Evolutionary conservation across 2,797 vertebrate genomes (phyloP), one percentile per base, ranked within the genome.

Genomic region (Tenualosa ilisha): DNA sequence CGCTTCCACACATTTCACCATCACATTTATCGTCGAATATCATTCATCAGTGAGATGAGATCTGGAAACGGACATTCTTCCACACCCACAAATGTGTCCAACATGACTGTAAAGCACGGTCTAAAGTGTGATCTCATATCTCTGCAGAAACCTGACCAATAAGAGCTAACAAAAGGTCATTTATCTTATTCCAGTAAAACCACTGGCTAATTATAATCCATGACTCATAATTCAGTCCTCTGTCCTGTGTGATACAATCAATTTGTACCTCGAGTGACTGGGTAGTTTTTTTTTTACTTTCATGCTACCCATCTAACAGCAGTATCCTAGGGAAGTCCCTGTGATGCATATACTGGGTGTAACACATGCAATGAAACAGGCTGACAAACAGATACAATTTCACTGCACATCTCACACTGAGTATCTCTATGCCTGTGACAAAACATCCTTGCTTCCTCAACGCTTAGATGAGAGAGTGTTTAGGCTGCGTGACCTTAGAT

Each of bases 401-500:
- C 50, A 9, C 50, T 9, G 50, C 50, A 51, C 3, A 2, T 49
- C 46, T 49, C 3, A 12, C 9, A 51, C 50, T 6, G 1, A 51
- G 50, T 12, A 51, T 51, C 50, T 51, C 9, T 51, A 9, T 51
- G 50, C 50, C 0, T 50, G 4, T 50, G 49, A 9, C 49, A 50
- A 50, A 5, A 49, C 3, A 9, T 51, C 50, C 50, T 7, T 51
- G 7, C 8, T 6, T 9, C 50, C 50, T 51, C 50, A 7, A 51
- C 3, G 54, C 17, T 43, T 1, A 46, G 54, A 83, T 40, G 20
- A 59, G 82, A 65, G 4, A 49, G 46, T 22, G 49, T 9, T 9
- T 9, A 49, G 13, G 40, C 40, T 50, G 81, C 40, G 50, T 85
- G 49, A 53, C 22, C 72, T 65, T 37, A 85, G 22, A 37, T 86